Conservation (phyloP, 2,113 vertebrate species). For the Tylochromis polylepis region DNA sequence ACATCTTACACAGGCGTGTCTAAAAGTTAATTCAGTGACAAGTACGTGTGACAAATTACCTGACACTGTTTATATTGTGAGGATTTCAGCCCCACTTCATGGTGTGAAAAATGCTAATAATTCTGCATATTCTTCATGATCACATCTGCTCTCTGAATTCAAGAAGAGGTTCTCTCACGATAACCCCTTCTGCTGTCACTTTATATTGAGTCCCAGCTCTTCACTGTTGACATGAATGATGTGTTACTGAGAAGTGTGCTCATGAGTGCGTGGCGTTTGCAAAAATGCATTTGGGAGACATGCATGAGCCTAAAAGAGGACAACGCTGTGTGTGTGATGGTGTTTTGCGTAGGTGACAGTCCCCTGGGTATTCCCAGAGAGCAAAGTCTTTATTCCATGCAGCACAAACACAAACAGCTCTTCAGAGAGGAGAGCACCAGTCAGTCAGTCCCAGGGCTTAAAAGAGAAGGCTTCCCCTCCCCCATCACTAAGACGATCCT, state of each 20-base stretch:
- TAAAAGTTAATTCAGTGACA: not conserved
- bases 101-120: not conserved
- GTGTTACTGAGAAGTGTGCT: not conserved
- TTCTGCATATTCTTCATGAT: slow-evolving; percentile 4
- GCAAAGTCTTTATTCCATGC: slow-evolving; percentile 48
- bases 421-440: slow-evolving; percentile 48
- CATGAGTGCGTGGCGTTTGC: slow-evolving; percentile 8
- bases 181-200: not conserved
- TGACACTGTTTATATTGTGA: not conserved
- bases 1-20: not conserved
- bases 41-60: not conserved
- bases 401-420: slow-evolving; percentile 51
- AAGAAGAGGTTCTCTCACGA: not conserved
- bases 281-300: slow-evolving; percentile 33
- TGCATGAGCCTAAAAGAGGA: slow-evolving; percentile 47
- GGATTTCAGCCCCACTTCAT: not conserved
- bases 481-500: slow-evolving; percentile 37
- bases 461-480: slow-evolving; percentile 45
- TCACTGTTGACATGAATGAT: slow-evolving; percentile 11
- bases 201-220: not conserved
- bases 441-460: slow-evolving; percentile 54
- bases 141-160: not conserved
- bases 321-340: slow-evolving; percentile 19
- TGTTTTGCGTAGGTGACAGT: slow-evolving; percentile 55
- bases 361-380: slow-evolving; percentile 43